Evolutionary conservation across 1,140 invertebrate genomes (phyloP).

Genomic region (Maconellicoccus hirsutus): DNA sequence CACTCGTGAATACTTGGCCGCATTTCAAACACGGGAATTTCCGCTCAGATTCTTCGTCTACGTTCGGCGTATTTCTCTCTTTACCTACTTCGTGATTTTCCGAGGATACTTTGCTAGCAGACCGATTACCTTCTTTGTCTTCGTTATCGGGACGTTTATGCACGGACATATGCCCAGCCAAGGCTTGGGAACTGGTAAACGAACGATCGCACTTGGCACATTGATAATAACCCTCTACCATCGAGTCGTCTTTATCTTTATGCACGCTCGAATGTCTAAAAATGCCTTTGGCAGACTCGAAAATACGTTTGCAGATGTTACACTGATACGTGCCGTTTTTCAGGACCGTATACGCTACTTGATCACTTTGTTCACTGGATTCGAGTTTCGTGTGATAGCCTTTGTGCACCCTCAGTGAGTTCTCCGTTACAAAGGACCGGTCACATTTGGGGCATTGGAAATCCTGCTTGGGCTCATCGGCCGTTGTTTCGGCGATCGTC

Average conservation of each 20-base stretch:
- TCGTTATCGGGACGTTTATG: neutral
- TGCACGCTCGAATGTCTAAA: no score
- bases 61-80: neutral
- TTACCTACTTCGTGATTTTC: no score
- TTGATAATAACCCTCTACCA: neutral
- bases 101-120: no score
- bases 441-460: neutral
- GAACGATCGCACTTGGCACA: neutral
- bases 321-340: neutral
- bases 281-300: neutral
- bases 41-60: no score
- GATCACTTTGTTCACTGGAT: neutral
- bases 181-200: neutral
- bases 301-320: neutral
- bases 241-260: no score
- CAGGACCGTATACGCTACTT: neutral
- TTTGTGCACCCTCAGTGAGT: neutral
- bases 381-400: neutral
- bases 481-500: no score
- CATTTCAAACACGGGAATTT: no score
- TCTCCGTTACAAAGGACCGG: neutral
- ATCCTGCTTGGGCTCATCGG: neutral
- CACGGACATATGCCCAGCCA: neutral
- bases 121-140: no score
- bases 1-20: no score